phyloP scores from a whole-genome alignment of 2,888 invertebrate species.

The Pollenia amentaria region DNA sequence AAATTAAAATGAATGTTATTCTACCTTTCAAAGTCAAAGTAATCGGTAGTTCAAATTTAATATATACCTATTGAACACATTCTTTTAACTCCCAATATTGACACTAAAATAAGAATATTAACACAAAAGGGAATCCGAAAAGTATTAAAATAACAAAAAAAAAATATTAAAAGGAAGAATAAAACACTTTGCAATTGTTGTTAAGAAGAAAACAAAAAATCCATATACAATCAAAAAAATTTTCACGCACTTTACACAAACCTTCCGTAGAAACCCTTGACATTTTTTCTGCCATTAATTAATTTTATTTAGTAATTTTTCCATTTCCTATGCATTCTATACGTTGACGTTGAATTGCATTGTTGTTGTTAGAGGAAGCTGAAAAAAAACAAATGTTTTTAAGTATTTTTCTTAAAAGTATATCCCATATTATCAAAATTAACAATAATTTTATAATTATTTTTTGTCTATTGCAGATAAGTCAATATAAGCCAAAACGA shows the following conservation, averaged over 20 bases:
- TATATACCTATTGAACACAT: background rate
- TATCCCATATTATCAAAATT: background rate
- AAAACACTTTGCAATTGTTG: constrained; percentile 51
- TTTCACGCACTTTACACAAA: constrained; percentile 60
- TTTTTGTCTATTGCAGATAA: constrained; percentile 78
- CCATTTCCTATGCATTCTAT: constrained; percentile 24
- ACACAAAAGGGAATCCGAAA: constrained; percentile 29
- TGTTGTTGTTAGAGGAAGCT: background rate
- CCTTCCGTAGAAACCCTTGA: constrained; percentile 63
- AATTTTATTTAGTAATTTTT: background rate
- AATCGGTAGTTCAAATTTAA: no score
- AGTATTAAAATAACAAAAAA: constrained; percentile 19
- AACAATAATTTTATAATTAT: constrained; percentile 44
- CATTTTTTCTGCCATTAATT: constrained; percentile 64
- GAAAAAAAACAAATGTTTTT: background rate
- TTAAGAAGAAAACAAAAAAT: constrained; percentile 41
- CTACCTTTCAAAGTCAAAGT: no score
- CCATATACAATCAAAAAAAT: constrained; percentile 35
- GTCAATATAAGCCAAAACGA: constrained; percentile 80
- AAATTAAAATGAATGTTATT: no score
- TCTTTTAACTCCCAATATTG: background rate
- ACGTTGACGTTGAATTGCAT: constrained; percentile 2
- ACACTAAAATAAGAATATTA: background rate
- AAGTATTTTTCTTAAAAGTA: background rate
- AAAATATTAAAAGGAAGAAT: constrained; percentile 25